These are phyloP conservation scores for Phocides pigmalion DNA, from an alignment of 1,140 invertebrate genomes.

Conservation along the genomic window DNA sequence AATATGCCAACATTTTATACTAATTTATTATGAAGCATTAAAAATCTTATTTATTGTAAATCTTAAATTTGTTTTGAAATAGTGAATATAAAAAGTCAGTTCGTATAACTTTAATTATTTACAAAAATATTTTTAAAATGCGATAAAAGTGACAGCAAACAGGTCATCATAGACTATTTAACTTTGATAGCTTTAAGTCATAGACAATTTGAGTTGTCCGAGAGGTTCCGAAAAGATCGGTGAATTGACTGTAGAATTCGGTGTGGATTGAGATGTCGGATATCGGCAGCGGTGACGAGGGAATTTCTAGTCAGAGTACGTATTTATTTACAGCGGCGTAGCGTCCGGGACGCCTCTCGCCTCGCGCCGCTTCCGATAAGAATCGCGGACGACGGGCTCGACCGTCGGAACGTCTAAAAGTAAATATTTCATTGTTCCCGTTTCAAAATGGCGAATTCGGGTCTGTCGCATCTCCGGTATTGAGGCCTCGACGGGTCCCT, in stretches of 20 bases:
- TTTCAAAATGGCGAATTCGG: conserved; percentile 83
- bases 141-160: conserved; percentile 12
- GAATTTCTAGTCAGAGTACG: conserved; percentile 89
- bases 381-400: conserved; percentile 54
- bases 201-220: conserved; percentile 77
- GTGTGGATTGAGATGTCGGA: conserved; percentile 88
- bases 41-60: too few species aligned
- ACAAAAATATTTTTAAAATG: neutral
- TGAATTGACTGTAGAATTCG: conserved; percentile 80
- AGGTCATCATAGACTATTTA: conserved; percentile 49
- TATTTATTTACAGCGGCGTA: conserved; percentile 76
- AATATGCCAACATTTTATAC: too few species aligned
- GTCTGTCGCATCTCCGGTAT: conserved; percentile 62
- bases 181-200: conserved; percentile 76
- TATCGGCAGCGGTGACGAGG: conserved; percentile 89
- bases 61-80: too few species aligned
- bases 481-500: conserved; percentile 58
- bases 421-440: conserved; percentile 84
- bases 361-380: conserved; percentile 57
- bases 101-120: too few species aligned
- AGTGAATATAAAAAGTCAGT: too few species aligned
- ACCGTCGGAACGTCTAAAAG: conserved; percentile 70
- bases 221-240: conserved; percentile 78
- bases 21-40: too few species aligned
- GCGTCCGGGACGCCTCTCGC: conserved; percentile 47